Evolutionary conservation across 2,113 vertebrate species (phyloP).

Genomic region (Podarcis muralis): DNA sequence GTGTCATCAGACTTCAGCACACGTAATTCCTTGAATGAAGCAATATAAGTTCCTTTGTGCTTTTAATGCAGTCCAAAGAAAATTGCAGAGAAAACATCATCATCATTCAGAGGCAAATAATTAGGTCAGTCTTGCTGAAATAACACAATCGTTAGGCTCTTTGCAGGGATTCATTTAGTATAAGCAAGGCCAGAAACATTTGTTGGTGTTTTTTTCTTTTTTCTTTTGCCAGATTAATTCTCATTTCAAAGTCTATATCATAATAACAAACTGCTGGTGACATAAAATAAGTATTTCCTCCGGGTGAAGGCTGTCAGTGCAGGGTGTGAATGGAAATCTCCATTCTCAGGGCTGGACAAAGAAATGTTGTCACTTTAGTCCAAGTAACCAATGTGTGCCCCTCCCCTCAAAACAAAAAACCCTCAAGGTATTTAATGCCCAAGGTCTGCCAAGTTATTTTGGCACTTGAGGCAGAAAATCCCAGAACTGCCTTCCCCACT

Average conservation of each 20-base stretch:
- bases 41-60: background rate
- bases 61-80: background rate
- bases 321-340: background rate
- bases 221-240: background rate
- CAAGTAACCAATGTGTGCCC: background rate
- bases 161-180: conserved; percentile 27
- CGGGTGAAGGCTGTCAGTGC: background rate
- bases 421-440: background rate
- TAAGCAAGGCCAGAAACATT: background rate
- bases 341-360: background rate
- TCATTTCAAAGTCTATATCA: conserved; percentile 15
- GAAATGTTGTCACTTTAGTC: background rate
- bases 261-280: background rate
- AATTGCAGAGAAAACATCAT: conserved; percentile 27
- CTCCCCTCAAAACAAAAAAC: background rate
- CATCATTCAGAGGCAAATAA: conserved; percentile 31
- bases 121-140: conserved; percentile 17
- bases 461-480: too few species aligned
- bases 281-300: background rate
- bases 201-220: background rate
- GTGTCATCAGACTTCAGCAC: background rate
- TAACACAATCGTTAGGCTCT: conserved; percentile 1
- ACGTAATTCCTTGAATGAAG: background rate
- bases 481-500: too few species aligned
- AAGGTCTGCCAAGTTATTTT: background rate